Evolutionary conservation across 2,888 invertebrate species (phyloP).

Genomic region (Aleiodes leptofemur): DNA sequence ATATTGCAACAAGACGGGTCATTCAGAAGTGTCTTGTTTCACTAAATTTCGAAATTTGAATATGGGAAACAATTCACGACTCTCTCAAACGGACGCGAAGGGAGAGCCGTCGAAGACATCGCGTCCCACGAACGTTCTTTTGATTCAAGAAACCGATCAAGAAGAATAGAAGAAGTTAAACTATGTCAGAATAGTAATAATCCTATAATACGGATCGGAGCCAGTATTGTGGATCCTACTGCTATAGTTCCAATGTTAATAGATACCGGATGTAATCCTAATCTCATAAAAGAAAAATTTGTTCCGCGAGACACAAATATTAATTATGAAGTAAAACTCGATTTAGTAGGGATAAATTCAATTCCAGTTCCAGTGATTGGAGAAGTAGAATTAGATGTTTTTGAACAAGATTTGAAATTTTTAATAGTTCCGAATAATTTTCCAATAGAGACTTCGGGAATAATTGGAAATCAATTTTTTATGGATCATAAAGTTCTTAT

Average conservation of each 20-base stretch:
- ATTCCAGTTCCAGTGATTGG: constrained; percentile 35
- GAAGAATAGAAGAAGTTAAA: constrained; percentile 15
- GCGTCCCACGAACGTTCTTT: neutral
- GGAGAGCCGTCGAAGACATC: neutral
- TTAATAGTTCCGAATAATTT: constrained; percentile 43
- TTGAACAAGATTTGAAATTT: constrained; percentile 31
- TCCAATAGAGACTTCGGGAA: constrained; percentile 45
- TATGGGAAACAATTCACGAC: neutral
- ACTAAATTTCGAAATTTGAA: neutral
- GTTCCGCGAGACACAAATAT: neutral
- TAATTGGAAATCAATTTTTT: constrained; percentile 48
- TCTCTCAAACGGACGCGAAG: no score
- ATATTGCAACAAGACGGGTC: constrained; percentile 42
- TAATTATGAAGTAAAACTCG: constrained; percentile 18
- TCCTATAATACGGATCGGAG: neutral
- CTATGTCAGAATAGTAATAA: constrained; percentile 34
- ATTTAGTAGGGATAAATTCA: constrained; percentile 45
- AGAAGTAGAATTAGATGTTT: constrained; percentile 24
- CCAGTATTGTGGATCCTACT: neutral
- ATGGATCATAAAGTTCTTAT: constrained; percentile 26
- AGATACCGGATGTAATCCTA: constrained; percentile 48
- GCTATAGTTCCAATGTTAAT: constrained; percentile 37
- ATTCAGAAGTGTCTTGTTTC: neutral
- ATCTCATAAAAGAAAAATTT: constrained; percentile 40
- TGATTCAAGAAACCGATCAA: neutral